These are phyloP conservation scores for Ahaetulla prasina DNA, from an alignment of 2,113 vertebrate genomes.

Conservation along the genomic window DNA sequence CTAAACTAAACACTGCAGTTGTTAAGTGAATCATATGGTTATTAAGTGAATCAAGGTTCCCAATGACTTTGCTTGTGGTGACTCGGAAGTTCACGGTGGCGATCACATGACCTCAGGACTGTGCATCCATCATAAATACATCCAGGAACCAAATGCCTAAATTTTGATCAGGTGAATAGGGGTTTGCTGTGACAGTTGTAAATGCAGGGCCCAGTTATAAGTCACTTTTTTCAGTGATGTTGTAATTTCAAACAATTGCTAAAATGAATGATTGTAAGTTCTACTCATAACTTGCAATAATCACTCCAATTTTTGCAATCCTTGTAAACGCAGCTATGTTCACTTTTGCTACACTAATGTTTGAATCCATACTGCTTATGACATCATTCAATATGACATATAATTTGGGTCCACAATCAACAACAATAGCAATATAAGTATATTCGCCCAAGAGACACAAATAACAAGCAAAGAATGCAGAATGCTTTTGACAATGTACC, in stretches of 20 bases:
- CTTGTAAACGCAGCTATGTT: not conserved
- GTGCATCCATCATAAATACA: not conserved
- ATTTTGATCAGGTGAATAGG: not conserved
- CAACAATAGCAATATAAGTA: not conserved
- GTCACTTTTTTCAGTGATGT: not conserved
- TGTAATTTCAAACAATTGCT: not conserved
- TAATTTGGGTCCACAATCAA: not conserved
- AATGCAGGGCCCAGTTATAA: not conserved
- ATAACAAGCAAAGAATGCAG: not conserved
- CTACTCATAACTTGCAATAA: not conserved
- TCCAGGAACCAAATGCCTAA: not conserved
- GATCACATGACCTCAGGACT: not conserved
- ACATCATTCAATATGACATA: not conserved
- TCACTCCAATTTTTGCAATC: not conserved
- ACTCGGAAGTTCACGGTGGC: not conserved
- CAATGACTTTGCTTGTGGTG: not conserved
- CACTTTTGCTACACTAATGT: not conserved
- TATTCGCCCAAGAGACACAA: not conserved
- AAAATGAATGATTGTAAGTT: not conserved
- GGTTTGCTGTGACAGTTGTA: not conserved
- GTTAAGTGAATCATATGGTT: not conserved
- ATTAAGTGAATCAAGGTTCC: not conserved
- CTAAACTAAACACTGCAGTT: not conserved
- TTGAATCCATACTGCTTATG: not conserved
- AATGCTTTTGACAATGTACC: not conserved